Conservation (phyloP, 2,113 vertebrate species). For the Crotalus helleri region DNA sequence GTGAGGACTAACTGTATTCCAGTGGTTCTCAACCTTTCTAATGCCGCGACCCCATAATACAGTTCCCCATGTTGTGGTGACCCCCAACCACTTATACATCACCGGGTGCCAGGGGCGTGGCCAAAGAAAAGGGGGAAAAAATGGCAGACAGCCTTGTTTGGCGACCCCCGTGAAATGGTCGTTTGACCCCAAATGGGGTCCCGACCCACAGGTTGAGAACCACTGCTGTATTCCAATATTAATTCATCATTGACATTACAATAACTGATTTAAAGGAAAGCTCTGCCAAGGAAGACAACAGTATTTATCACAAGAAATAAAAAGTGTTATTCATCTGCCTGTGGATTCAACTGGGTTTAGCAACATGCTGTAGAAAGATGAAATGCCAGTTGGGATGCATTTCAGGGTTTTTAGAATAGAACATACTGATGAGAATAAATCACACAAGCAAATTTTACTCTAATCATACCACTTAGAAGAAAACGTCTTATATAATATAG, state of each 20-base stretch:
- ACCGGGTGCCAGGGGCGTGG: too few relatives aligned
- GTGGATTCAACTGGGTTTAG: slow-evolving; percentile 1
- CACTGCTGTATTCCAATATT: not conserved
- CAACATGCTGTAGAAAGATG: not conserved
- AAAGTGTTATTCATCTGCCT: not conserved
- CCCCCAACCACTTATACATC: too few relatives aligned
- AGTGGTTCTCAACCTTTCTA: too few relatives aligned
- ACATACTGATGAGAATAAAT: not conserved
- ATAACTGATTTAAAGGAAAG: not conserved
- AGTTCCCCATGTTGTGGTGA: too few relatives aligned
- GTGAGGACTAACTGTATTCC: not conserved
- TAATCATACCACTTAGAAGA: not conserved
- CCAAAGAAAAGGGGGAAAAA: too few relatives aligned
- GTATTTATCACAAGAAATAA: not conserved
- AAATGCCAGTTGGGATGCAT: not conserved
- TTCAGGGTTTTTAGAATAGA: not conserved
- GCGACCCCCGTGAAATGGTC: too few relatives aligned
- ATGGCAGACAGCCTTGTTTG: too few relatives aligned
- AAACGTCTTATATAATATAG: not conserved
- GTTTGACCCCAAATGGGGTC: too few relatives aligned
- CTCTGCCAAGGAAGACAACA: not conserved
- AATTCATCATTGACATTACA: not conserved
- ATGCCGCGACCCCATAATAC: too few relatives aligned
- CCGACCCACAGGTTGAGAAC: too few relatives aligned
- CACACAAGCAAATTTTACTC: not conserved